Percentiles rank a stretch among this genome's conserved stretches.
phyloP scores from a whole-genome alignment of 2,797 vertebrate species.

The Darevskia nairensis region DNA sequence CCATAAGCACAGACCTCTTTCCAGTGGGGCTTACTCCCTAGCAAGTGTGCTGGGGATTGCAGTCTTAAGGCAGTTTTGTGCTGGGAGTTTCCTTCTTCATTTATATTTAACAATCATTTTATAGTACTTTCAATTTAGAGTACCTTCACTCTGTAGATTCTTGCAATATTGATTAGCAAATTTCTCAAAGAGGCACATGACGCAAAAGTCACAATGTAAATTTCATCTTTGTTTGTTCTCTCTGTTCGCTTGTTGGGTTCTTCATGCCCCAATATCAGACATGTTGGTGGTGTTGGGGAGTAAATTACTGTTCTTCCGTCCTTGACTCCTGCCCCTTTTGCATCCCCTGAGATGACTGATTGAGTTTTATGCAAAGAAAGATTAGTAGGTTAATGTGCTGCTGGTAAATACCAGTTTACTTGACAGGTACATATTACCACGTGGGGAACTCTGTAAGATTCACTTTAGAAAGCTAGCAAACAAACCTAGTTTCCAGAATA shows the following conservation, averaged over 20 bases:
- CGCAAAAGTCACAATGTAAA: slow-evolving; percentile 42
- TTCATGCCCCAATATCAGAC: background rate
- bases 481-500: slow-evolving; percentile 56
- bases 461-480: slow-evolving; percentile 50
- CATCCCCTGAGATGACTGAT: slow-evolving; percentile 34
- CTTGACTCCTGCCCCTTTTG: slow-evolving; percentile 39
- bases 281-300: background rate
- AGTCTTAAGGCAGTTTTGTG: background rate
- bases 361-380: slow-evolving; percentile 53
- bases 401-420: slow-evolving; percentile 53
- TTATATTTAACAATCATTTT: background rate
- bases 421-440: slow-evolving; percentile 56
- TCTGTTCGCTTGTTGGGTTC: slow-evolving; percentile 27
- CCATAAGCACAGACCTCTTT: background rate
- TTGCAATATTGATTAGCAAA: slow-evolving; percentile 38
- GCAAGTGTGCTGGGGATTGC: background rate
- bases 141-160: slow-evolving; percentile 31
- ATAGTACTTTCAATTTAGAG: background rate
- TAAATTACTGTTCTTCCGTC: background rate
- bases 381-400: slow-evolving; percentile 71
- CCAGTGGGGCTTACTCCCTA: background rate
- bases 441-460: slow-evolving; percentile 56
- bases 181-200: slow-evolving; percentile 29
- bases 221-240: background rate
- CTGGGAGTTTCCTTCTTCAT: background rate